Conservation (phyloP, 2,113 vertebrate genomes). For the Myrmecophaga tridactyla region DNA sequence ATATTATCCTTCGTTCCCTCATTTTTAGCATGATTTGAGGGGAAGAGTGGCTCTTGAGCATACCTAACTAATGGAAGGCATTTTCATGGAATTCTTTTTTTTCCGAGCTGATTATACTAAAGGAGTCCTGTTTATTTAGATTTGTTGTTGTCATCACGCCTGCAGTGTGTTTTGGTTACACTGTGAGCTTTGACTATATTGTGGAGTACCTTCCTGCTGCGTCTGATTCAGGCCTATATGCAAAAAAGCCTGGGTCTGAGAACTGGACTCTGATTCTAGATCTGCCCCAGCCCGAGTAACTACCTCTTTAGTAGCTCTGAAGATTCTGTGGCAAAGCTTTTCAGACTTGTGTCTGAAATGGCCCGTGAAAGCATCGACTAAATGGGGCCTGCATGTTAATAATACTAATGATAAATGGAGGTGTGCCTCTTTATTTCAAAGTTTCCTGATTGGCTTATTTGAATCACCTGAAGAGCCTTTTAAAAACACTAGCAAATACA, state of each 20-base stretch:
- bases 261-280: not conserved
- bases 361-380: not conserved
- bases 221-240: not conserved
- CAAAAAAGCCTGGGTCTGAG: not conserved
- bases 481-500: not conserved
- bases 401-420: not conserved
- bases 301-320: not conserved
- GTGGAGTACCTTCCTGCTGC: not conserved
- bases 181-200: not conserved
- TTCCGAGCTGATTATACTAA: not conserved
- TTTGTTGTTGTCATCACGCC: not conserved
- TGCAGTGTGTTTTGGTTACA: not conserved
- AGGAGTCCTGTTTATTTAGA: not conserved
- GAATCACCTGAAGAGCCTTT: not conserved
- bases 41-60: not conserved
- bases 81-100: not conserved
- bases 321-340: not conserved
- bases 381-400: not conserved
- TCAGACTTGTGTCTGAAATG: not conserved
- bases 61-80: not conserved
- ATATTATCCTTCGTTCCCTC: not conserved
- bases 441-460: not conserved
- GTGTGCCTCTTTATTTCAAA: not conserved
- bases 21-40: not conserved
- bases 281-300: not conserved